Evolutionary conservation across 2,888 invertebrate genomes (phyloP), one percentile per base, ranked within the genome.

Genomic region (Drosophila atroscutellata): DNA sequence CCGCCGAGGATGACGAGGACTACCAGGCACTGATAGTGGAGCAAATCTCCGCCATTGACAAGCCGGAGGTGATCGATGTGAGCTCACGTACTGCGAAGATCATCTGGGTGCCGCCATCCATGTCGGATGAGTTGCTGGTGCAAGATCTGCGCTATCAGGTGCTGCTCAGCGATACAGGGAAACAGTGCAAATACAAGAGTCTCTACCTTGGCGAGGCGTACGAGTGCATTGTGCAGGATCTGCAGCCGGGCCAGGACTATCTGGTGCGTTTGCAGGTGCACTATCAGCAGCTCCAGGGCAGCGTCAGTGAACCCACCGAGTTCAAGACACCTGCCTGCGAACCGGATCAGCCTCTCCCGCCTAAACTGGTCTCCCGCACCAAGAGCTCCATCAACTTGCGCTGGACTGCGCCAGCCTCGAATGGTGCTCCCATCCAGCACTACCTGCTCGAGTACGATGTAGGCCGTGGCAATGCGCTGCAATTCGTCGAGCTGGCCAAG

Each of bases 161-260:
- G 73, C 94, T 97, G 75, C 94, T 98, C 75, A 96, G 96, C 86
- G 97, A 96, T 91, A 95, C 95, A 84, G 95, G 95, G 69, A 95
- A 96, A 90, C 96, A 97, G 83, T 96, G 96, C 91, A 96, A 97
- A 91, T 97, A 97, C 93, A 97, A 97, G 94, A 95, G 96, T 74
- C 96, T 97, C 79, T 97, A 97, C 92, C 96, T 95, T 83, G 97
- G 97, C 54, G 94, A 95, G 78, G 96, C 96, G 36, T 94, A 96
- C 66, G 96, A 96, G 51, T 96, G 97, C 93, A 95, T 96, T 84
- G 96, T 98, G 75, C 96, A 97, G 92, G 97, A 98, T 93, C 94
- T 98, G 88, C 95, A 96, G 92, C 98, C 98, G 18, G 97, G 97
- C n/a, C 96, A 96, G 91, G 97, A 97, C 91, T 98, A 98, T 93